Conservation (phyloP, 2,888 invertebrate species). For the Penaeus monodon region DNA sequence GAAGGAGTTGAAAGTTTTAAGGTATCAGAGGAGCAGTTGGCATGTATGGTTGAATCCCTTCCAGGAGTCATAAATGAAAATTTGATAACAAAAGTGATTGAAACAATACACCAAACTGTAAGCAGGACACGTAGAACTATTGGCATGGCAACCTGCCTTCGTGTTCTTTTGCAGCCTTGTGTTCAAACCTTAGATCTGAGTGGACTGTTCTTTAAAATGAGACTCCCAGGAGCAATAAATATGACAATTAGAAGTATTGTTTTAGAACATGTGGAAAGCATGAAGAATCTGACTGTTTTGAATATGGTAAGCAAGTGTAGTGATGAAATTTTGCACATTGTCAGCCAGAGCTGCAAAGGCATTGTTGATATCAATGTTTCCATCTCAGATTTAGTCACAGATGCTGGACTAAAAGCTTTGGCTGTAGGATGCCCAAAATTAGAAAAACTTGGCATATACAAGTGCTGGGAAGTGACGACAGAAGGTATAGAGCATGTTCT, state of each 20-base stretch:
- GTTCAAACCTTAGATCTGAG: constrained; percentile 53
- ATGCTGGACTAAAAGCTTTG: constrained; percentile 42
- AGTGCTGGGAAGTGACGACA: constrained; percentile 60
- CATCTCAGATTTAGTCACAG: constrained; percentile 61
- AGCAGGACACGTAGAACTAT: constrained; percentile 48
- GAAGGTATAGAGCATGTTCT: constrained; percentile 50
- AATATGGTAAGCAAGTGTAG: constrained; percentile 63
- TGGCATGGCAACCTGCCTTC: constrained; percentile 57
- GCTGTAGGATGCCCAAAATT: constrained; percentile 50
- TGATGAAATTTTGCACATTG: constrained; percentile 48
- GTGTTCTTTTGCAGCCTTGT: constrained; percentile 53
- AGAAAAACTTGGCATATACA: constrained; percentile 58
- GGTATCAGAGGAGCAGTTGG: constrained; percentile 23
- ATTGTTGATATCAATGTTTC: constrained; percentile 47
- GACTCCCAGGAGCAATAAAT: constrained; percentile 55
- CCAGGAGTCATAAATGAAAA: constrained; percentile 53
- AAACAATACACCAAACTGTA: constrained; percentile 50
- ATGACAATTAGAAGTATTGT: constrained; percentile 42
- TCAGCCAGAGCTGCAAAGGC: constrained; percentile 52
- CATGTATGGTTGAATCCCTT: constrained; percentile 28
- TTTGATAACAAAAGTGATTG: constrained; percentile 55
- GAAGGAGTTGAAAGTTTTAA: constrained; percentile 19
- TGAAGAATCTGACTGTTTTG: constrained; percentile 54
- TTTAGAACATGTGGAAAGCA: constrained; percentile 19
- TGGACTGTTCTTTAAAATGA: constrained; percentile 62